A percentile compares a stretch with the other conserved stretches of the same genome.
phyloP scores from a whole-genome alignment of 53 echinoderm and acorn worm species.

The Zoroaster sp. region DNA sequence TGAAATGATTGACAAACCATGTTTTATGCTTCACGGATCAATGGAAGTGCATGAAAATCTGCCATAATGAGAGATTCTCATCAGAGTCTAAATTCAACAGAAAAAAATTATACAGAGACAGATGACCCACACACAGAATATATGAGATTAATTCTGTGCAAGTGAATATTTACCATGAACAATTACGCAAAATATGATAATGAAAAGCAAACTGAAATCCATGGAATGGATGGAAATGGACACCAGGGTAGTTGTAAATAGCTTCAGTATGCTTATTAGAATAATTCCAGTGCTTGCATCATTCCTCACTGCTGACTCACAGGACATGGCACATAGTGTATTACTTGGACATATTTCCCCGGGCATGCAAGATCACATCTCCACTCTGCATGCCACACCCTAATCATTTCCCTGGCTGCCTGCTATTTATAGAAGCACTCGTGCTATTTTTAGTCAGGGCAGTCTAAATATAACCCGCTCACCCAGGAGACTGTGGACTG shows the following conservation, averaged over 20 bases:
- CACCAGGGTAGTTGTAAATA: background rate
- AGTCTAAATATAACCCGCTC: conserved; percentile 38
- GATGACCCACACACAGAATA: too few relatives aligned
- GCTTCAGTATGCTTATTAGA: background rate
- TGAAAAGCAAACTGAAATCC: background rate
- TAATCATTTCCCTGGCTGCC: conserved; percentile 44
- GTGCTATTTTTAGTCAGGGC: conserved; percentile 38
- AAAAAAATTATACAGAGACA: too few relatives aligned
- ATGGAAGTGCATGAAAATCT: too few relatives aligned
- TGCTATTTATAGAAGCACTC: conserved; percentile 42
- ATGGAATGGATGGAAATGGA: background rate
- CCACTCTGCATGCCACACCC: conserved; percentile 44
- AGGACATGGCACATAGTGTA: background rate
- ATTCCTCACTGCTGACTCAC: conserved; percentile 54
- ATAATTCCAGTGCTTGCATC: background rate
- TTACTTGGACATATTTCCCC: background rate
- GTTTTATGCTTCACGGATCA: too few relatives aligned
- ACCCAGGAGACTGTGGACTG: background rate
- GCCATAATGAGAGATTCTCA: too few relatives aligned
- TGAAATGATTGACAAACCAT: too few relatives aligned
- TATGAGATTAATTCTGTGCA: too few relatives aligned
- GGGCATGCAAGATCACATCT: conserved; percentile 34
- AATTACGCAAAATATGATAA: background rate
- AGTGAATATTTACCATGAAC: too few relatives aligned
- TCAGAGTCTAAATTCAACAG: too few relatives aligned